phyloP scores from a whole-genome alignment of 2,113 vertebrate species.

The Rattus rattus region DNA sequence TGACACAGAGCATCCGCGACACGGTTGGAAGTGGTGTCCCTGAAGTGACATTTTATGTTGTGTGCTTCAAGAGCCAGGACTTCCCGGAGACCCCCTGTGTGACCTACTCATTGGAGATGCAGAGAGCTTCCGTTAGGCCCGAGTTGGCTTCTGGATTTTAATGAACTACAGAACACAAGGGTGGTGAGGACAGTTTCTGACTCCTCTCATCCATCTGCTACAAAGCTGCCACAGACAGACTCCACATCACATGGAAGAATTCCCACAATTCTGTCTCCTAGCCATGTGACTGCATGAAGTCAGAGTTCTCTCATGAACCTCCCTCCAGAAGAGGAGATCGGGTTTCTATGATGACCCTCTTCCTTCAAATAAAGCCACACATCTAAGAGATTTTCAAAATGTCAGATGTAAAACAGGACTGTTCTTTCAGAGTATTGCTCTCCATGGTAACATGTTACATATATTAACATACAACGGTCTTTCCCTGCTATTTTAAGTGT shows the following conservation, averaged over 20 bases:
- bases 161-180: too few species aligned
- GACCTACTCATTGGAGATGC: rapidly evolving
- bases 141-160: too few species aligned
- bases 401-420: neutral
- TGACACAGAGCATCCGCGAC: rapidly evolving
- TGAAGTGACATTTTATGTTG: rapidly evolving
- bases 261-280: too few species aligned
- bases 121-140: neutral
- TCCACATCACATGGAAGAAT: neutral
- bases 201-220: rapidly evolving
- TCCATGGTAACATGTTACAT: too few species aligned
- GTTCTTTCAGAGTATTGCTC: neutral
- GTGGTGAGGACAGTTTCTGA: neutral
- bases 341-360: neutral
- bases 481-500: neutral
- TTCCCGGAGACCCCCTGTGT: rapidly evolving
- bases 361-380: neutral
- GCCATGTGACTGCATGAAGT: neutral
- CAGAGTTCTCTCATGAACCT: too few species aligned
- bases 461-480: too few species aligned
- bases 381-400: neutral
- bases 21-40: rapidly evolving
- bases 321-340: too few species aligned
- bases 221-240: neutral
- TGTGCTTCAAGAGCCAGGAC: rapidly evolving